A percentile compares a stretch with the other conserved stretches of the same genome.
phyloP scores from a whole-genome alignment of 2,113 vertebrate species.

The Clarias batrachus region DNA sequence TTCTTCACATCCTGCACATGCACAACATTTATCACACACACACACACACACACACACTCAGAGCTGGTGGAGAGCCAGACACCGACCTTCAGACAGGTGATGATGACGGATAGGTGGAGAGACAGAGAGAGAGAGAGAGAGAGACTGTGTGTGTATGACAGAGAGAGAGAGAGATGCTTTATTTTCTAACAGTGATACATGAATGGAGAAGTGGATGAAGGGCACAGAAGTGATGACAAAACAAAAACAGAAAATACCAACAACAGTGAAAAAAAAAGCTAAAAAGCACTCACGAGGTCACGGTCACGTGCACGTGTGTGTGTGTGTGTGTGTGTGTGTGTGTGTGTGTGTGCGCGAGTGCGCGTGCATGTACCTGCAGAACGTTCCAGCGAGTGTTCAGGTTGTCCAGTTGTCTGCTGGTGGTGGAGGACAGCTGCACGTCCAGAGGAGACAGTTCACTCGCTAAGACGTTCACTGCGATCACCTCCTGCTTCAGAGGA shows the following conservation, averaged over 20 bases:
- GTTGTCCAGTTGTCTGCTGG: conserved; percentile 89
- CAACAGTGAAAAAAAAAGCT: background rate
- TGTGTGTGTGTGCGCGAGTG: background rate
- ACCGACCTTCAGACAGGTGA: conserved; percentile 26
- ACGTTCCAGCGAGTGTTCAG: conserved; percentile 95
- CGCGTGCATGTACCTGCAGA: conserved; percentile 79
- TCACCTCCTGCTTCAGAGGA: conserved; percentile 86
- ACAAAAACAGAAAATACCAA: background rate
- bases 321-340: background rate
- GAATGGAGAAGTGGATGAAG: conserved; percentile 8
- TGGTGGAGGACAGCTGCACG: conserved; percentile 87
- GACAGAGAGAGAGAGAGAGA: background rate
- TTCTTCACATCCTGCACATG: background rate
- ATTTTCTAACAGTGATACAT: background rate
- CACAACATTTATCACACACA: background rate
- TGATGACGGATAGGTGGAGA: background rate
- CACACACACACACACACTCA: conserved; percentile 15
- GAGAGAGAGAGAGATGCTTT: background rate
- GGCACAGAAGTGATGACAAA: conserved; percentile 10
- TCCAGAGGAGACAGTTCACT: conserved; percentile 88
- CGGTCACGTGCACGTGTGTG: background rate
- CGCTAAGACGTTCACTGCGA: conserved; percentile 86
- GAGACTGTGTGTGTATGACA: background rate
- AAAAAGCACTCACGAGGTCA: background rate
- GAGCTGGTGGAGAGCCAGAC: background rate